phyloP scores from a whole-genome alignment of 2,888 invertebrate genomes.

The Koerneria pararmatus region DNA sequence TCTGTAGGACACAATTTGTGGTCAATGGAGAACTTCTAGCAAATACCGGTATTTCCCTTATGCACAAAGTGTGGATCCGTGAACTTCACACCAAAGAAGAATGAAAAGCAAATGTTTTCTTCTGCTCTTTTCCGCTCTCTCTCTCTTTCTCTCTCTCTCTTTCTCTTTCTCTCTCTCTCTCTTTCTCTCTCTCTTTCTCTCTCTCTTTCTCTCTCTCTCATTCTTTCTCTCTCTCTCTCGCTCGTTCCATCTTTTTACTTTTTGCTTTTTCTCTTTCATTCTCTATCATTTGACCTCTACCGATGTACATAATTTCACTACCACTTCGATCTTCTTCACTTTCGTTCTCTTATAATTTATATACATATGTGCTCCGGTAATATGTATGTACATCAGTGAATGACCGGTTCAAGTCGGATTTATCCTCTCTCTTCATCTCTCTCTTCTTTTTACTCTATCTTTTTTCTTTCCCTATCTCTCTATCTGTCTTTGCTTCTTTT shows the following conservation, averaged over 20 bases:
- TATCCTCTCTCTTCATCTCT: slow-evolving; percentile 13
- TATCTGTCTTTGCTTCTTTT: not conserved
- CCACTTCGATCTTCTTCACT: not conserved
- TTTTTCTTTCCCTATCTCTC: not conserved
- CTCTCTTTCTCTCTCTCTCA: not conserved
- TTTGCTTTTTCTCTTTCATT: not conserved
- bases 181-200: not conserved
- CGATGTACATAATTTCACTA: not conserved
- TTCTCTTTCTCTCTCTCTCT: not conserved
- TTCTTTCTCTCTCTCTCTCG: not conserved
- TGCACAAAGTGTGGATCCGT: too few relatives aligned
- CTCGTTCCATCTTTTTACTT: not conserved
- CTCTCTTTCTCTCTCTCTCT: not conserved
- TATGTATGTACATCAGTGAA: not conserved
- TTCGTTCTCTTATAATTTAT: not conserved
- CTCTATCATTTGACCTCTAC: not conserved
- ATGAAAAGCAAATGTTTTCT: too few relatives aligned
- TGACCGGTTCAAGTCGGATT: slow-evolving; percentile 10
- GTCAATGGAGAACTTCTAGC: too few relatives aligned
- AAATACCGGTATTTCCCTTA: too few relatives aligned
- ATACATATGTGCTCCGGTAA: not conserved
- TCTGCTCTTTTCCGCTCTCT: not conserved
- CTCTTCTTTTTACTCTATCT: slow-evolving; percentile 5
- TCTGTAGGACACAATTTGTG: too few relatives aligned
- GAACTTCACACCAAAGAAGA: too few relatives aligned